phyloP scores from a whole-genome alignment of 2,797 vertebrate species.

The Hyperoplus lanceolatus region DNA sequence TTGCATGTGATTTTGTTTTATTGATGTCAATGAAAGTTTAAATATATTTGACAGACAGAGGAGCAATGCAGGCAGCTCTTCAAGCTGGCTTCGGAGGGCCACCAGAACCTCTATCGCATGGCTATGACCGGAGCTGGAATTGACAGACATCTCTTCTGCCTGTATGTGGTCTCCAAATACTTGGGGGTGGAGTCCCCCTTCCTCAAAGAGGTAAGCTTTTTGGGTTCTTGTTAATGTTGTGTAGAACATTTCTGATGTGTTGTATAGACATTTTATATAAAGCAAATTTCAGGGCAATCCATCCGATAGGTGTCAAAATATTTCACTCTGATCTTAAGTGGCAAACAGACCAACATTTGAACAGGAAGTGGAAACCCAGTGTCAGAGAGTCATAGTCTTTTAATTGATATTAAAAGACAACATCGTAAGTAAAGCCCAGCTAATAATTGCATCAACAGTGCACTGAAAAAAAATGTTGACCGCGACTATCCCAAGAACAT shows the following conservation, averaged over 20 bases:
- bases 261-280: not conserved
- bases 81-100: constrained; percentile 85
- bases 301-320: no score
- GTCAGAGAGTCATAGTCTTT: no score
- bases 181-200: constrained; percentile 90
- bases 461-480: no score
- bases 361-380: no score
- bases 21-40: not conserved
- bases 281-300: no score
- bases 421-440: no score
- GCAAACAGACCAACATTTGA: no score
- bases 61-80: constrained; percentile 82
- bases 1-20: not conserved
- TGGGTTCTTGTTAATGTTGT: not conserved
- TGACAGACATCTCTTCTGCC: constrained; percentile 93
- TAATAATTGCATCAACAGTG: no score
- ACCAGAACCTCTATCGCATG: constrained; percentile 90
- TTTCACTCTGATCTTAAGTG: no score
- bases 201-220: constrained; percentile 86
- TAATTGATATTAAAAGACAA: no score
- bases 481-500: no score
- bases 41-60: constrained; percentile 55
- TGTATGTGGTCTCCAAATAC: constrained; percentile 91
- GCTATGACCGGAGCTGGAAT: constrained; percentile 92
- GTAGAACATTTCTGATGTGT: not conserved